Evolutionary conservation across 2,113 vertebrate genomes (phyloP).

Genomic region (Archilochus colubris): DNA sequence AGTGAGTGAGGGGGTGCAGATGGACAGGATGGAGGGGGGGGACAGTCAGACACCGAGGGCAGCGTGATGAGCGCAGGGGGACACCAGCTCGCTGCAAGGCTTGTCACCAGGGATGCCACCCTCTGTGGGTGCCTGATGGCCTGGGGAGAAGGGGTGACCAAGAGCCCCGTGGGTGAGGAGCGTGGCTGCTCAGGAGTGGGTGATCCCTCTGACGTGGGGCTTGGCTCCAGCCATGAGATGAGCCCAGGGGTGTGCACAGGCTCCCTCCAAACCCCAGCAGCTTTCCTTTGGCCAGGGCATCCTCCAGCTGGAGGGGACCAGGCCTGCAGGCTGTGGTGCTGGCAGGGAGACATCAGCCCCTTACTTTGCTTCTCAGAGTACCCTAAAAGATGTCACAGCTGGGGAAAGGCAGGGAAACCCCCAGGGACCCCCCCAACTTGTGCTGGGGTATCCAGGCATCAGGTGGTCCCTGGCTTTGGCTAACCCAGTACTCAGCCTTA

Average conservation of each 20-base stretch:
- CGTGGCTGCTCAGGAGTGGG: fast-evolving
- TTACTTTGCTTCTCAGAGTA: not conserved
- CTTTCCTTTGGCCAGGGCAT: not conserved
- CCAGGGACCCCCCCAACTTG: fast-evolving
- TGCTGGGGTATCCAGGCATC: not conserved
- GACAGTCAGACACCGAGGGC: not conserved
- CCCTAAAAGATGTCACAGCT: not conserved
- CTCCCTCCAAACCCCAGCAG: too few relatives aligned
- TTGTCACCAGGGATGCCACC: not conserved
- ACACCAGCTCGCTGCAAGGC: constrained; percentile 44
- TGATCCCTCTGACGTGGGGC: not conserved
- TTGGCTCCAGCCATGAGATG: not conserved
- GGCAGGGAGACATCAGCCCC: not conserved
- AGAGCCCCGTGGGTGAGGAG: not conserved
- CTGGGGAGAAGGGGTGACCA: fast-evolving
- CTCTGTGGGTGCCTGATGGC: fast-evolving
- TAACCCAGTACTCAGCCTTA: not conserved
- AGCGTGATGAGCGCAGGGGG: not conserved
- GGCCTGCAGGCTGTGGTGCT: fast-evolving
- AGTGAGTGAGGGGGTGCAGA: not conserved
- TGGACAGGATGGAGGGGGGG: constrained; percentile 29
- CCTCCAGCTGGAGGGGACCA: fast-evolving
- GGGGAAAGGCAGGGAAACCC: fast-evolving
- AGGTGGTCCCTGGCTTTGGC: not conserved
- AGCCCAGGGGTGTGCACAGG: not conserved